Evolutionary conservation across 1,140 invertebrate species (phyloP).

Genomic region (Anadara kagoshimensis): DNA sequence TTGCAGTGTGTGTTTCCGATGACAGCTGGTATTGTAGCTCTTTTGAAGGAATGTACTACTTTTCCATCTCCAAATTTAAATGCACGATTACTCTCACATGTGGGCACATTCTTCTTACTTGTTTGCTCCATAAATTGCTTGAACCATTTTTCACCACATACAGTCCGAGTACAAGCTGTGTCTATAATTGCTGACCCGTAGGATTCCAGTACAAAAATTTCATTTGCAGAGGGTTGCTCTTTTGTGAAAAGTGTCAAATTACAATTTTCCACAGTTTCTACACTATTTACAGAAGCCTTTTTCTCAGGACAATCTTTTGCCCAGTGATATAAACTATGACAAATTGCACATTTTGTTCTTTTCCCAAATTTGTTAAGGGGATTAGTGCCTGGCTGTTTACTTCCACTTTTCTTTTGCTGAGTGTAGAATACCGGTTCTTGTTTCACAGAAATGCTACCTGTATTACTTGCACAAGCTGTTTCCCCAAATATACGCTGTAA

Average conservation of each 20-base stretch:
- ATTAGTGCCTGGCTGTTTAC: constrained; percentile 20
- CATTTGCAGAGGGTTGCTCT: neutral
- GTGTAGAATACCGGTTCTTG: constrained; percentile 17
- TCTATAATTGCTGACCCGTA: constrained; percentile 32
- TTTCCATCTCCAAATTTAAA: constrained; percentile 46
- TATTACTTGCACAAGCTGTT: neutral
- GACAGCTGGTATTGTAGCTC: constrained; percentile 34
- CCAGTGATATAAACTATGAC: constrained; percentile 30
- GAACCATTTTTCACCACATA: constrained; percentile 32
- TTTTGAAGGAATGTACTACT: constrained; percentile 30
- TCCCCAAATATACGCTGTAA: constrained; percentile 30
- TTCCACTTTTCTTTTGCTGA: neutral
- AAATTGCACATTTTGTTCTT: constrained; percentile 16
- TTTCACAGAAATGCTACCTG: constrained; percentile 15
- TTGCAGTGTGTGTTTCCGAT: constrained; percentile 37
- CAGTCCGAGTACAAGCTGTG: constrained; percentile 41
- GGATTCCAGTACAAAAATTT: constrained; percentile 38
- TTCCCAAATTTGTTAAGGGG: constrained; percentile 32
- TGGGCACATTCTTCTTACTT: constrained; percentile 8
- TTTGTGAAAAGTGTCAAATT: constrained; percentile 37
- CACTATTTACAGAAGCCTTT: constrained; percentile 10
- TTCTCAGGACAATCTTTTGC: constrained; percentile 24
- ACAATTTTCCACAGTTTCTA: constrained; percentile 24
- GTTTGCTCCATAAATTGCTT: constrained; percentile 18
- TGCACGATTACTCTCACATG: constrained; percentile 7